Evolutionary conservation across 2,888 invertebrate species (phyloP), one percentile per base, ranked within the genome.

Genomic region (Lypha dubia): DNA sequence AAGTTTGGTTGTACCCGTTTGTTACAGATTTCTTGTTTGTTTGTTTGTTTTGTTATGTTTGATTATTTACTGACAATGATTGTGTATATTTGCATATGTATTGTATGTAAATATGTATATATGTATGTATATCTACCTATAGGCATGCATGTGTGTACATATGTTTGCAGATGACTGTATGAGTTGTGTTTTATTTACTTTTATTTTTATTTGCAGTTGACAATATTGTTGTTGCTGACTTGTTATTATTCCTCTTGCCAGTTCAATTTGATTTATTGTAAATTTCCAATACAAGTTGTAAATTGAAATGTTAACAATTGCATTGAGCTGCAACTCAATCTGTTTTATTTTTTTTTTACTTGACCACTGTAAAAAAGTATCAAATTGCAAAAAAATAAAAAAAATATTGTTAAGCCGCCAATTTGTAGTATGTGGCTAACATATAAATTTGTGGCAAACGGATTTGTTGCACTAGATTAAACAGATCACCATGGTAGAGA

Each of bases 391-490:
- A 44, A 63, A 56, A 58, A 65, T 1, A 32, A 63, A 73, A 51
- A 35, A 83, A 53, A 71, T 65, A 22, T 28, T 24, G 41, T 73
- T 67, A 79, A 84, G 76, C 84, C 80, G 84, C 80, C 84, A 84
- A 84, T 80, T 84, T 84, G 84, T 80, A 80, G 84, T 80, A 71
- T 80, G 84, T 71, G 83, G 83, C 83, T 83, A 74, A 83, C 77
- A 83, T 79, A 77, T 81, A 84, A 77, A 81, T 77, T 84, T 74
- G 81, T 62, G 84, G 71, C 68, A 84, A 84, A 65, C 68, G 84
- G 80, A 84, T 84, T 84, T 81, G 80, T 84, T 84, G 84, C 84
- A 84, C 77, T 84, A 84, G 84, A 84, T 84, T 84, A 84, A 84
- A 81, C 77, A 81, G 80, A 84, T 74, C 81, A 81, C 53, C 70